Base-by-base conservation (phyloP, 2,113 vertebrate genomes). In the Crotophaga sulcirostris region DNA sequence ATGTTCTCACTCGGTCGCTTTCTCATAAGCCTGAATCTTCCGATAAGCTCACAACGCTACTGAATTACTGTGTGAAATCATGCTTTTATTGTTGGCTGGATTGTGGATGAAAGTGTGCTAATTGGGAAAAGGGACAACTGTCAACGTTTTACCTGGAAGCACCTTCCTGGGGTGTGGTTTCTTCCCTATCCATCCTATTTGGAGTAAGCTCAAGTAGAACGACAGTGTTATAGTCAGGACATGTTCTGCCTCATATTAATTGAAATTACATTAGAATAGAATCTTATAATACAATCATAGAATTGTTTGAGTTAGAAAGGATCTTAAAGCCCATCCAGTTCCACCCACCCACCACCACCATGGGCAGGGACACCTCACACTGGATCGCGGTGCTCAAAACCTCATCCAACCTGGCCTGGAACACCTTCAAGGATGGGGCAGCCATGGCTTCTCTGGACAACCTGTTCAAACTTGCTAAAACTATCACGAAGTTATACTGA, bases 1-100 rank as follows among this genome's bases (percentile, higher is more conserved):
- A 98, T 99, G 99, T 98, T 98, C 98, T 96, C 69, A 94, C 87
- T 95, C 62, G 97, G 97, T 96, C 55, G 80, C 97, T 98, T 98
- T 98, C 96, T 97, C 98, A 96, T 98, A 96, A 98, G 97, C 94
- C 97, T 20, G 63, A 86, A 73, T 87, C 91, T 76, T 91, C 92
- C 67, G 97, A 97, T 97, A 96, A 97, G 90, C 91, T 52, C 24
- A 7, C 79, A 54, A 29, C 64, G 89, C 89, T 88, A 66, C 90
- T 13, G 76, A 87, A 26, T 94, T 84, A 83, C 72, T 63, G 72
- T 42, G 12, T 87, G 60, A 19, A 62, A 14, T 62, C 52, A 23
- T 3, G 29, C 31, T 56, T 74, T 42, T 63, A 20, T 29, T 60
- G 90, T 49, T 55, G 54, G 58, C 24, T 38, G 31, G 58, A 16